These are phyloP conservation scores for Iguana delicatissima DNA, from an alignment of 2,797 vertebrate genomes.

Conservation along the genomic window DNA sequence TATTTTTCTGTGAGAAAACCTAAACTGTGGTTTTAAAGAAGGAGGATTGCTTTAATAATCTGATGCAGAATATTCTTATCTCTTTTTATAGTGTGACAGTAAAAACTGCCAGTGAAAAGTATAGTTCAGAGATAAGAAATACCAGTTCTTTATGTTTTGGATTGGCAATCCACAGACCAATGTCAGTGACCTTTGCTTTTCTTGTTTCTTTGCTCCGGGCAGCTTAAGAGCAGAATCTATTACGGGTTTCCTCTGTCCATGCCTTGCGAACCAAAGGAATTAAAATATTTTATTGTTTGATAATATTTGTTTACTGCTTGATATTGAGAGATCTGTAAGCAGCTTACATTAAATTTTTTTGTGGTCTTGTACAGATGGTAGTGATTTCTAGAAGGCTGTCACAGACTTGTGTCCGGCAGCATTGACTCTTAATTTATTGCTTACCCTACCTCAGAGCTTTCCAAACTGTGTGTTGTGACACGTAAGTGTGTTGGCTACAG, in stretches of 20 bases:
- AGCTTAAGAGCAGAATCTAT: not conserved
- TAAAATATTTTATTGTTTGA: not conserved
- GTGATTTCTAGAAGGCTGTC: not conserved
- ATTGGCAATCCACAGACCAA: constrained; percentile 23
- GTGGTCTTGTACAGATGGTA: not conserved
- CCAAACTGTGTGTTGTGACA: no score
- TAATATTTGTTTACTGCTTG: not conserved
- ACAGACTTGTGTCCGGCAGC: not conserved
- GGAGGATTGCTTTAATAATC: not conserved
- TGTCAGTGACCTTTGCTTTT: no score
- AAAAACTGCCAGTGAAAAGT: not conserved
- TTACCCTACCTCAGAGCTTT: no score
- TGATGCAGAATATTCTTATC: not conserved
- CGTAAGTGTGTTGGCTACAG: no score
- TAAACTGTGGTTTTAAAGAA: fast-evolving
- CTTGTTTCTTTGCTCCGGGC: not conserved
- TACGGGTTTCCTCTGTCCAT: not conserved
- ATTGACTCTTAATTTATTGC: not conserved
- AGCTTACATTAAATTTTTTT: not conserved
- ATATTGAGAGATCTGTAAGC: not conserved
- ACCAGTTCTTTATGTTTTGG: not conserved
- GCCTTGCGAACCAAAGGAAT: not conserved
- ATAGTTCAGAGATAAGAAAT: not conserved
- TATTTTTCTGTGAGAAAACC: fast-evolving
- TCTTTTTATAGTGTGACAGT: not conserved